phyloP scores from a whole-genome alignment of 2,888 invertebrate species.

The Sisyra terminalis region DNA sequence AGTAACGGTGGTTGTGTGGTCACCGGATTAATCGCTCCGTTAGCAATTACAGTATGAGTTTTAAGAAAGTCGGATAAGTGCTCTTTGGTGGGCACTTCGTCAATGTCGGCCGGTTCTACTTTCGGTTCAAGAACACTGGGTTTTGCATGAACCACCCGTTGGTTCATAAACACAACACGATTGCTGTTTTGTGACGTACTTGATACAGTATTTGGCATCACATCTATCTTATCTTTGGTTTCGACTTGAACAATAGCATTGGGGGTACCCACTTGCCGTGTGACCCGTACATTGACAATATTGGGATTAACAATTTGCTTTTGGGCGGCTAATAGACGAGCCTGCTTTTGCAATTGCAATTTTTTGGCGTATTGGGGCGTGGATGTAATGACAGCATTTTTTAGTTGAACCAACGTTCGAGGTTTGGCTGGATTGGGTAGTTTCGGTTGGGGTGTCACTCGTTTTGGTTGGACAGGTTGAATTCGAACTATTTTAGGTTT shows the following conservation, averaged over 20 bases:
- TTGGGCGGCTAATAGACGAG: neutral
- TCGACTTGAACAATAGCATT: neutral
- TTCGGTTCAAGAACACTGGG: neutral
- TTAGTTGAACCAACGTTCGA: neutral
- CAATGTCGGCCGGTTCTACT: neutral
- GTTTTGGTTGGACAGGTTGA: neutral
- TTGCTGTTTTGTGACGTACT: slow-evolving; percentile 1
- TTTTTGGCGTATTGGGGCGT: neutral
- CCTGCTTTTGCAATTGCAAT: neutral
- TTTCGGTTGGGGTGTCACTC: neutral
- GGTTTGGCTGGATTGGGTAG: neutral
- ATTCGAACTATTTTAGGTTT: neutral
- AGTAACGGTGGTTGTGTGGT: slow-evolving; percentile 12
- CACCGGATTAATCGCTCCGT: neutral
- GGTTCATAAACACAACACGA: neutral
- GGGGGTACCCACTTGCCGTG: neutral
- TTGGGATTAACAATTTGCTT: neutral
- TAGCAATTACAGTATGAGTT: slow-evolving; percentile 17
- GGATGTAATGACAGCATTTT: too few relatives aligned
- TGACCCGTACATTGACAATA: neutral
- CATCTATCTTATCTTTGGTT: neutral
- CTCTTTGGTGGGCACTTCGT: slow-evolving; percentile 10
- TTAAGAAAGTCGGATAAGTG: slow-evolving; percentile 17
- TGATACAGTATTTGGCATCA: slow-evolving; percentile 4
- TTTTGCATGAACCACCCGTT: slow-evolving; percentile 2